Evolutionary conservation across 2,888 invertebrate species (phyloP).

Genomic region (Lithophane socia): DNA sequence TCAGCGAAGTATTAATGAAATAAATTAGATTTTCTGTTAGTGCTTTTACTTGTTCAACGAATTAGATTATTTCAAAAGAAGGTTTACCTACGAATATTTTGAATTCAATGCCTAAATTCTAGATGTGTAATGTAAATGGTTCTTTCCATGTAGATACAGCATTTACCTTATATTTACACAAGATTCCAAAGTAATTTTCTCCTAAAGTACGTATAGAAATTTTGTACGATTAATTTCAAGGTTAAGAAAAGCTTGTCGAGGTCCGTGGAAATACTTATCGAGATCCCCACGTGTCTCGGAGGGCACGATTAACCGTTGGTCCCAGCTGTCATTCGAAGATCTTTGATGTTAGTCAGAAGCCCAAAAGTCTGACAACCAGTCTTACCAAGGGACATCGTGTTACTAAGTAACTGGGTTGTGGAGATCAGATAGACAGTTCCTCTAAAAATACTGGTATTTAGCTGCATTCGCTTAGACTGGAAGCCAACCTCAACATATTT

Average conservation of each 20-base stretch:
- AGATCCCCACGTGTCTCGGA: background rate
- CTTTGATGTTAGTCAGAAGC: no score
- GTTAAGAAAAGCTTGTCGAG: background rate
- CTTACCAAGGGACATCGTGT: no score
- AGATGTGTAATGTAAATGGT: background rate
- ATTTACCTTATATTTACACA: background rate
- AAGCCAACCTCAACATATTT: no score
- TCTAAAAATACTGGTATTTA: no score
- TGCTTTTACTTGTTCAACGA: conserved; percentile 20
- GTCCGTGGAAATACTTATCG: background rate
- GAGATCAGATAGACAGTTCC: no score
- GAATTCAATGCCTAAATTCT: background rate
- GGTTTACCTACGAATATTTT: background rate
- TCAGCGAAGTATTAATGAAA: conserved; percentile 1
- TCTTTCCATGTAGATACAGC: background rate
- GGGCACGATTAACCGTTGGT: no score
- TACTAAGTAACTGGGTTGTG: no score
- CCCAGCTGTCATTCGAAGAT: no score
- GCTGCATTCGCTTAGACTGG: no score
- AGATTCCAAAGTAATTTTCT: background rate
- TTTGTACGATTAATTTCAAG: background rate
- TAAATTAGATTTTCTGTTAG: conserved; percentile 28
- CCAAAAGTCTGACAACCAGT: no score
- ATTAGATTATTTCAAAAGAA: conserved; percentile 11
- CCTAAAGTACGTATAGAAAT: background rate